Evolutionary conservation across 2,888 invertebrate species (phyloP).

Genomic region (Heliconius sara): DNA sequence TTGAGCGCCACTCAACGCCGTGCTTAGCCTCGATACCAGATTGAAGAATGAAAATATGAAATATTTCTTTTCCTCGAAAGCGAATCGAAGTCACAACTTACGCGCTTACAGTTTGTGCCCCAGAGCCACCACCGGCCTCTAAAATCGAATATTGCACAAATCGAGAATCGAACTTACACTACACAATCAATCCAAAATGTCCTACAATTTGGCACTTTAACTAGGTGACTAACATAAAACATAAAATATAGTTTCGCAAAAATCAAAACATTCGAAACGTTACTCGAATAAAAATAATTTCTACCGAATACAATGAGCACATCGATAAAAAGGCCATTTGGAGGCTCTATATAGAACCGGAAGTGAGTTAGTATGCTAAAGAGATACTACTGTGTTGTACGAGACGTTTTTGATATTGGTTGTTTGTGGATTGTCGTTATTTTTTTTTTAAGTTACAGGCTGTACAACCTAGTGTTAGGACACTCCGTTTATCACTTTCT

Average conservation of each 20-base stretch:
- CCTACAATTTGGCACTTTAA: conserved; percentile 7
- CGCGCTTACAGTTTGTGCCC: no score
- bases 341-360: conserved; percentile 48
- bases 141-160: background rate
- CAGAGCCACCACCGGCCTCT: no score
- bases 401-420: conserved; percentile 48
- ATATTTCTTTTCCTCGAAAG: no score
- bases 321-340: conserved; percentile 48
- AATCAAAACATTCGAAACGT: conserved; percentile 14
- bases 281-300: conserved; percentile 22
- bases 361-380: conserved; percentile 56
- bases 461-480: background rate
- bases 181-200: background rate
- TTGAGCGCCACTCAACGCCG: background rate
- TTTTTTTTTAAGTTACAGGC: background rate
- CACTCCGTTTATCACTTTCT: background rate
- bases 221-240: conserved; percentile 24
- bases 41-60: no score
- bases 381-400: conserved; percentile 51
- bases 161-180: background rate
- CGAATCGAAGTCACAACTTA: no score
- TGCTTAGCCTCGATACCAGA: no score
- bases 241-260: conserved; percentile 13
- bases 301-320: conserved; percentile 23
- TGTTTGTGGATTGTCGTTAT: conserved; percentile 2